Percentiles rank a stretch among this genome's conserved stretches.
Evolutionary conservation across 2,113 vertebrate species (phyloP).

Genomic region (Neomonachus schauinslandi): DNA sequence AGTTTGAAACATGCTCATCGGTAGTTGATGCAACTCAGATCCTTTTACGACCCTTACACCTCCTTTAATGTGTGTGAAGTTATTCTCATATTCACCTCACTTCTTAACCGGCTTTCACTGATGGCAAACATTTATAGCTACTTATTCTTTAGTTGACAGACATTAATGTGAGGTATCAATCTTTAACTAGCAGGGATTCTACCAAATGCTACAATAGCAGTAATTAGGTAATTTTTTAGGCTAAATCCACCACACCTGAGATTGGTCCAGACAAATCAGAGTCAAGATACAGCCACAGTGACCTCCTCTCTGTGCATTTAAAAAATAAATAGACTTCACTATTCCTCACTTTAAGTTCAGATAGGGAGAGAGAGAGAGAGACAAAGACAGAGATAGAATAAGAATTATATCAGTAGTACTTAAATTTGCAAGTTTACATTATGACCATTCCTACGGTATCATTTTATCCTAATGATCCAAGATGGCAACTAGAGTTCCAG

Average conservation of each 20-base stretch:
- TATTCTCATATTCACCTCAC: background rate
- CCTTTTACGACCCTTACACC: background rate
- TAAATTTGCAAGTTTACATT: background rate
- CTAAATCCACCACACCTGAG: background rate
- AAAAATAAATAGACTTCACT: background rate
- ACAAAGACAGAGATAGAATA: background rate
- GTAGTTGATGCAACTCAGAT: background rate
- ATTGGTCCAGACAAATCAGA: background rate
- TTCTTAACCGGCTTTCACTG: background rate
- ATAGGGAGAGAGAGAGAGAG: background rate
- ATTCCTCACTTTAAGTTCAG: background rate
- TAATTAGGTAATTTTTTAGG: conserved; percentile 45
- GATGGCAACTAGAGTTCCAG: background rate
- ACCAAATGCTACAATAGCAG: background rate
- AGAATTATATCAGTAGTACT: background rate
- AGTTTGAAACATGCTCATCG: background rate
- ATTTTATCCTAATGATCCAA: background rate
- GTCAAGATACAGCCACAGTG: background rate
- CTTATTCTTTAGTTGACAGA: conserved; percentile 23
- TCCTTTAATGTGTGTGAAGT: background rate
- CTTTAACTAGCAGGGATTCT: conserved; percentile 16
- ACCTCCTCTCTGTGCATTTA: background rate
- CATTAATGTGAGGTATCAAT: background rate
- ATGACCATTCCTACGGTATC: background rate
- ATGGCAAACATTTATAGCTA: background rate